These are phyloP conservation scores for Shargacucullia verbasci DNA, from an alignment of 2,888 invertebrate genomes.

Conservation along the genomic window DNA sequence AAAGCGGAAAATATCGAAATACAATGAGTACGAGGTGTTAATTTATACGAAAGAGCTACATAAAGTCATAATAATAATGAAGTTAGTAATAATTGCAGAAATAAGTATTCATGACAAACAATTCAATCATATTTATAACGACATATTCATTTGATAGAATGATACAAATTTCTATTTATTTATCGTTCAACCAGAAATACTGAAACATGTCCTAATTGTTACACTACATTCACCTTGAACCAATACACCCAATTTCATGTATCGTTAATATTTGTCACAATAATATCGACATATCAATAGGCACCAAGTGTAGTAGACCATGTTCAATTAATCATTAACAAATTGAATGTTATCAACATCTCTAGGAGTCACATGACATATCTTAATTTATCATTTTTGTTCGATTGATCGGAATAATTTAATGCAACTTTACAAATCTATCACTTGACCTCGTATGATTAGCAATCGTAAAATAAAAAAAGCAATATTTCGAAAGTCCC, in stretches of 20 bases:
- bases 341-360: conserved; percentile 69
- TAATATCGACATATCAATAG: conserved; percentile 55
- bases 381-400: conserved; percentile 71
- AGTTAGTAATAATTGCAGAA: conserved; percentile 4
- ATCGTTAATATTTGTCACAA: conserved; percentile 59
- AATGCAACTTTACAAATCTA: conserved; percentile 60
- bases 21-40: conserved; percentile 14
- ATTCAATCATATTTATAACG: too few species aligned
- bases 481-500: conserved; percentile 43
- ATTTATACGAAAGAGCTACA: conserved; percentile 13
- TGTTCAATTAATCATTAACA: conserved; percentile 67
- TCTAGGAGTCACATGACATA: conserved; percentile 58
- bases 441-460: conserved; percentile 54
- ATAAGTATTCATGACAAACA: not conserved
- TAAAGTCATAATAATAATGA: conserved; percentile 9
- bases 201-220: conserved; percentile 11
- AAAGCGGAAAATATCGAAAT: conserved; percentile 11
- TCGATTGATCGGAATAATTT: conserved; percentile 70
- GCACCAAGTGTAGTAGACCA: conserved; percentile 57
- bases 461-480: conserved; percentile 38
- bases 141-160: too few species aligned
- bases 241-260: conserved; percentile 34
- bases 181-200: not conserved
- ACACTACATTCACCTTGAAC: conserved; percentile 42
- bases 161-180: not conserved